phyloP scores from a whole-genome alignment of 2,888 invertebrate species.

The Chloromyia formosa region DNA sequence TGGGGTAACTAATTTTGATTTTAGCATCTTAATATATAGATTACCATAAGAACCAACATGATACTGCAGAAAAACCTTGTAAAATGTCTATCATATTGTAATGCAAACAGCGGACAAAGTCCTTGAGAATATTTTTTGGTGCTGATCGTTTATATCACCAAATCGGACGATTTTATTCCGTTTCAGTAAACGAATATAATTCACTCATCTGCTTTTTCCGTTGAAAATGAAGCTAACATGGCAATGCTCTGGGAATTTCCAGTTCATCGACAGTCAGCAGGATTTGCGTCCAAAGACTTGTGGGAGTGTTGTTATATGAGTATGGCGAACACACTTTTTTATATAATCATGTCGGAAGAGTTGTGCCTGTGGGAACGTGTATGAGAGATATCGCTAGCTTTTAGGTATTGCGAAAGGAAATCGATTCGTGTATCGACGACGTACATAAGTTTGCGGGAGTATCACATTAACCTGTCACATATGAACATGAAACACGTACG shows the following conservation, averaged over 20 bases:
- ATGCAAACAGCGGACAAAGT: too few species aligned
- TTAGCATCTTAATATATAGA: too few species aligned
- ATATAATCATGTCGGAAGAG: background rate
- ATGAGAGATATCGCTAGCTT: background rate
- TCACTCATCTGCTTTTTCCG: background rate
- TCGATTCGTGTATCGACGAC: slow-evolving; percentile 15
- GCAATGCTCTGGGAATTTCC: background rate
- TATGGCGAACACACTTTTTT: background rate
- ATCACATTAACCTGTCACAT: slow-evolving; percentile 23
- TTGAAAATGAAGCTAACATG: background rate
- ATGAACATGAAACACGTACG: background rate
- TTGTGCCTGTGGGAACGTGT: background rate
- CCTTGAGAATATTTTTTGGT: too few species aligned
- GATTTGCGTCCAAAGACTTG: background rate
- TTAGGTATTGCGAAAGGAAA: background rate
- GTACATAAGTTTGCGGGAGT: background rate
- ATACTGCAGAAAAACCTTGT: too few species aligned
- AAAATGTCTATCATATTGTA: too few species aligned
- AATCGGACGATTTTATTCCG: background rate
- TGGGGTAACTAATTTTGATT: too few species aligned
- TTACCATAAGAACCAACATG: too few species aligned
- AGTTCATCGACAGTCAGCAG: slow-evolving; percentile 12
- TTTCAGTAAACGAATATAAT: slow-evolving; percentile 7
- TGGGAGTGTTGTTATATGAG: background rate
- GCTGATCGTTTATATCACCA: background rate